Conservation (phyloP, 2,113 vertebrate species). For the Conger conger region DNA sequence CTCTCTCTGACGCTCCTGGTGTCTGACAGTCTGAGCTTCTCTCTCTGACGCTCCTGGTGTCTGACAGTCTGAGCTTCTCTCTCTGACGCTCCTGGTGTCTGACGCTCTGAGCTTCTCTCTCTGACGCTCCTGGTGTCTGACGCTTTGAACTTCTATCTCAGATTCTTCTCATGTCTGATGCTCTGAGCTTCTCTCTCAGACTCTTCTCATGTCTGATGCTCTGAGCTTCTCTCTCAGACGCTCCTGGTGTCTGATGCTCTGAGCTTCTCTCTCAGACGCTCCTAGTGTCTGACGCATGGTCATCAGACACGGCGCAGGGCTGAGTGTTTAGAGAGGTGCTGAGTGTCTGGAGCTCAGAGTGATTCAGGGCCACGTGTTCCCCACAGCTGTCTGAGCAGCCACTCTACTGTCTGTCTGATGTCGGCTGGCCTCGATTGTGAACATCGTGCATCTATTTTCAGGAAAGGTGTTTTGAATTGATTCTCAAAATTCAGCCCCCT, state of each 20-base stretch:
- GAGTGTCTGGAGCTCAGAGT: background rate
- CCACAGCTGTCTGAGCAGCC: background rate
- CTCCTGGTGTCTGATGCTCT: too few species aligned
- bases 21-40: too few species aligned
- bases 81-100: too few species aligned
- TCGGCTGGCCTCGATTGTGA: background rate
- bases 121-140: too few species aligned
- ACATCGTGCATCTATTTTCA: background rate
- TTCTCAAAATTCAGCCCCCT: background rate
- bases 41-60: background rate
- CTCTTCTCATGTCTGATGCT: too few species aligned
- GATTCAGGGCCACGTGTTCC: background rate
- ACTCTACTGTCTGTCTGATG: background rate
- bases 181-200: background rate
- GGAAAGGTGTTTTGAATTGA: background rate
- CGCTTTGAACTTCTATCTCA: background rate
- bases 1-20: background rate
- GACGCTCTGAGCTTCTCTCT: background rate
- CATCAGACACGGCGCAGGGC: background rate
- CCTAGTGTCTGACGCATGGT: background rate
- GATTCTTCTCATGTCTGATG: too few species aligned
- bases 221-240: background rate
- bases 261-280: background rate
- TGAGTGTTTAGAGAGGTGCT: background rate
- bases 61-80: background rate